phyloP scores from a whole-genome alignment of 2,888 invertebrate genomes.

The Gymnosoma rotundatum region DNA sequence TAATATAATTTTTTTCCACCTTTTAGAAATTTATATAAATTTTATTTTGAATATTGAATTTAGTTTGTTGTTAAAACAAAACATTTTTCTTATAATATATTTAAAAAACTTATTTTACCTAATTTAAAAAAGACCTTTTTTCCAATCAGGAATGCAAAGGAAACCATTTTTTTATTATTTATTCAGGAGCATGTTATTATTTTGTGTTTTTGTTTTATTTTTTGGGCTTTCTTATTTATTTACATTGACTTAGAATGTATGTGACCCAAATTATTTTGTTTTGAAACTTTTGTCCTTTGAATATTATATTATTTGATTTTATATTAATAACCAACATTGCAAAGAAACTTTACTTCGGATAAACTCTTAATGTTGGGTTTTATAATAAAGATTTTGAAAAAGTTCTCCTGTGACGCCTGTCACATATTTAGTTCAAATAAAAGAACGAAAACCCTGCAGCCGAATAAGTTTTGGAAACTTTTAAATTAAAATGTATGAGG shows the following conservation, averaged over 20 bases:
- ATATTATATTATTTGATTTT: background rate
- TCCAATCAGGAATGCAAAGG: slow-evolving; percentile 45
- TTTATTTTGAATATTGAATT: slow-evolving; percentile 33
- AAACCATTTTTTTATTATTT: slow-evolving; percentile 1
- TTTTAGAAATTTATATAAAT: background rate
- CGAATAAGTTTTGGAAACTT: no score
- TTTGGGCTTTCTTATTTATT: slow-evolving; percentile 16
- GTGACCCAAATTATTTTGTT: slow-evolving; percentile 41
- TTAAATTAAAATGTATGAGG: no score
- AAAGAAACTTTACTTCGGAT: no score
- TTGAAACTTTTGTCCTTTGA: slow-evolving; percentile 16
- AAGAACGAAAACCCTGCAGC: no score
- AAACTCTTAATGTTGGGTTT: no score
- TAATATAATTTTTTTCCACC: background rate
- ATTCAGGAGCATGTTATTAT: background rate
- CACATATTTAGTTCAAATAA: no score
- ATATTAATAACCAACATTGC: background rate
- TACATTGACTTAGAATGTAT: slow-evolving; percentile 36
- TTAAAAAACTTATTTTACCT: background rate
- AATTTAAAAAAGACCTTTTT: slow-evolving; percentile 14
- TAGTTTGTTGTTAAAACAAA: slow-evolving; percentile 13
- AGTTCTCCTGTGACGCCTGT: no score
- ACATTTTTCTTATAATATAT: slow-evolving; percentile 20
- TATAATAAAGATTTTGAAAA: no score
- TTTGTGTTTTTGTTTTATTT: slow-evolving; percentile 17